Percentiles rank a stretch among this genome's conserved stretches.
Conservation (phyloP, 1,140 invertebrate species). For the Bombus haemorrhoidalis region DNA sequence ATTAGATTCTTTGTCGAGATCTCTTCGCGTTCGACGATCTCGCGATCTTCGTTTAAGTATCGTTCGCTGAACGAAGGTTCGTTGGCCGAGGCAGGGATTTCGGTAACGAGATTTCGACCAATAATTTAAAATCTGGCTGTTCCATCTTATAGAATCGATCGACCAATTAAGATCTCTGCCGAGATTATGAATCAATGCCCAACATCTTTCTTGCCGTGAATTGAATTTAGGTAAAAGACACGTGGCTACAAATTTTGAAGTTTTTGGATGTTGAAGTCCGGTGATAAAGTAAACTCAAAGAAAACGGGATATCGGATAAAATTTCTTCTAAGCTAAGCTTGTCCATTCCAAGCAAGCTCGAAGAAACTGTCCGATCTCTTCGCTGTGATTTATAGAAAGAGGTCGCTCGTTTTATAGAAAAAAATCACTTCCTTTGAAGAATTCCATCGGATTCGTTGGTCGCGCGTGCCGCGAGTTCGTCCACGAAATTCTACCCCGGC, state of each 20-base stretch:
- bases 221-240: background rate
- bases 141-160: background rate
- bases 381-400: too few species aligned
- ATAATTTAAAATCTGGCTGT: background rate
- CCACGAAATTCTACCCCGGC: constrained; percentile 70
- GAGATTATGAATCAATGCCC: background rate
- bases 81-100: background rate
- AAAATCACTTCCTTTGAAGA: background rate
- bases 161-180: background rate
- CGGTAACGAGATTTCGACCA: background rate
- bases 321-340: background rate
- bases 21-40: background rate
- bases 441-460: background rate
- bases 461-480: constrained; percentile 36
- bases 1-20: constrained; percentile 55
- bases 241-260: background rate
- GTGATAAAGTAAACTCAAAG: background rate
- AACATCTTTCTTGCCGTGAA: background rate
- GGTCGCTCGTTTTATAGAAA: background rate
- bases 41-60: too few species aligned
- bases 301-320: background rate
- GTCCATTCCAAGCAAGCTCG: background rate
- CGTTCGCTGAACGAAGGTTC: background rate
- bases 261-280: background rate
- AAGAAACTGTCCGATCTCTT: background rate